Evolutionary conservation across 2,113 vertebrate genomes (phyloP).

Genomic region (Neotragus moschatus): DNA sequence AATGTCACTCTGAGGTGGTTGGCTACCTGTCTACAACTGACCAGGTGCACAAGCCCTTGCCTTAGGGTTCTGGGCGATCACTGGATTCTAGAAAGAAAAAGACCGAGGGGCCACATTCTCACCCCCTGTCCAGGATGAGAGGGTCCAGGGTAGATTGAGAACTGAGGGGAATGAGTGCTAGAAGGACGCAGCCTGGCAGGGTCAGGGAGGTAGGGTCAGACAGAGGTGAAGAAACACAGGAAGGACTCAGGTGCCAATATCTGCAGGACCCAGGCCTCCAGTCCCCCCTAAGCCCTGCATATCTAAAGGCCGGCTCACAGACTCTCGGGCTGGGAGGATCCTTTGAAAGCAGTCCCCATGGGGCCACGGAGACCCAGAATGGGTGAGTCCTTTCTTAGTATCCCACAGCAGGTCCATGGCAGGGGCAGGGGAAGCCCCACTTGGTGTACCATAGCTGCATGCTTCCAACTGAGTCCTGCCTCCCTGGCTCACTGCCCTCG

Average conservation of each 20-base stretch:
- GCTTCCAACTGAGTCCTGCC: background rate
- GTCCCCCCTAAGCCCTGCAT: background rate
- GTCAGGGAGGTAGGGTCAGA: background rate
- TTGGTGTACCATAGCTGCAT: background rate
- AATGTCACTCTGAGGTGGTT: background rate
- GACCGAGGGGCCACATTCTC: background rate
- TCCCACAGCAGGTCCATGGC: background rate
- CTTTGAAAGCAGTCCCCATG: background rate
- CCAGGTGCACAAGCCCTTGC: background rate
- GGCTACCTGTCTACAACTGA: background rate
- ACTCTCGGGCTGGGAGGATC: background rate
- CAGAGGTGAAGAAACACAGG: background rate
- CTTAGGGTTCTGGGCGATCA: background rate
- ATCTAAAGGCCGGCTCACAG: too few relatives aligned
- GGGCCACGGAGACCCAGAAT: background rate
- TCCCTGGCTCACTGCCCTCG: background rate
- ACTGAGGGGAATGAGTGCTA: background rate
- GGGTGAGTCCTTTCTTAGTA: background rate
- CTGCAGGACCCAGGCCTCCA: background rate
- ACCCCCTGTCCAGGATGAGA: background rate
- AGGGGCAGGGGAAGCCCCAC: background rate
- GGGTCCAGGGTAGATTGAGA: background rate
- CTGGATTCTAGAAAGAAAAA: background rate
- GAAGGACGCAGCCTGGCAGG: rapidly evolving
- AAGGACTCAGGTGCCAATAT: background rate